Conservation (phyloP, 2,113 vertebrate species). For the Buteo buteo region DNA sequence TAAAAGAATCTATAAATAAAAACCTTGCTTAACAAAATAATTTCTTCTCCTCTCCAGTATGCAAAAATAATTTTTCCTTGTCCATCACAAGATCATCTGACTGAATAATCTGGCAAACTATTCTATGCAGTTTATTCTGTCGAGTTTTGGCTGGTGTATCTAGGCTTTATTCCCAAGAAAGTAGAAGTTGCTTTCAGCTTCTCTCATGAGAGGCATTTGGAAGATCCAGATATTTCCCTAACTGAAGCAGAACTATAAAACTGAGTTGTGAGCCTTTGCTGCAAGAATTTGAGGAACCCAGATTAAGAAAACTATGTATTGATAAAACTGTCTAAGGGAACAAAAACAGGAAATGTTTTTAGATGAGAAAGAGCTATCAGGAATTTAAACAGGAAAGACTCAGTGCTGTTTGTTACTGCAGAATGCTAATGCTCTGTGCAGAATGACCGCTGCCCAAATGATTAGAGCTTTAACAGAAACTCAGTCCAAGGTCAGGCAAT, state of each 20-base stretch:
- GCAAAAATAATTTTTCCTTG: not conserved
- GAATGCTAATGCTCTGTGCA: not conserved
- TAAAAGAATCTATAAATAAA: not conserved
- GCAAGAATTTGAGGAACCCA: slow-evolving; percentile 12
- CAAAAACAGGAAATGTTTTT: slow-evolving; percentile 56
- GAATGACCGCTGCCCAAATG: not conserved
- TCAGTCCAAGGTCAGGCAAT: not conserved
- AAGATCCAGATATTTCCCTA: not conserved
- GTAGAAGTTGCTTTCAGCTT: not conserved
- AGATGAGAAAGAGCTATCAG: slow-evolving; percentile 15
- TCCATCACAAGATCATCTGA: not conserved
- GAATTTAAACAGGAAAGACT: slow-evolving; percentile 56
- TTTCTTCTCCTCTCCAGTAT: not conserved
- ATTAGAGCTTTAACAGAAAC: not conserved
- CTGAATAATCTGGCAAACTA: not conserved
- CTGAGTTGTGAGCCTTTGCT: not conserved
- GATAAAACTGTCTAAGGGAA: slow-evolving; percentile 5
- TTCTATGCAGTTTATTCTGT: not conserved
- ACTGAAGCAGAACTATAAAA: not conserved
- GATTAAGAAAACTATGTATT: slow-evolving; percentile 29
- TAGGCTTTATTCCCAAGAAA: not conserved
- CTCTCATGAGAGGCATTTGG: not conserved
- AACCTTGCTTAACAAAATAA: not conserved
- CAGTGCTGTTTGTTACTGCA: slow-evolving; percentile 17
- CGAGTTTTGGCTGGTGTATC: not conserved